Evolutionary conservation across 1,140 invertebrate genomes (phyloP).

Genomic region (Streblospio benedicti): DNA sequence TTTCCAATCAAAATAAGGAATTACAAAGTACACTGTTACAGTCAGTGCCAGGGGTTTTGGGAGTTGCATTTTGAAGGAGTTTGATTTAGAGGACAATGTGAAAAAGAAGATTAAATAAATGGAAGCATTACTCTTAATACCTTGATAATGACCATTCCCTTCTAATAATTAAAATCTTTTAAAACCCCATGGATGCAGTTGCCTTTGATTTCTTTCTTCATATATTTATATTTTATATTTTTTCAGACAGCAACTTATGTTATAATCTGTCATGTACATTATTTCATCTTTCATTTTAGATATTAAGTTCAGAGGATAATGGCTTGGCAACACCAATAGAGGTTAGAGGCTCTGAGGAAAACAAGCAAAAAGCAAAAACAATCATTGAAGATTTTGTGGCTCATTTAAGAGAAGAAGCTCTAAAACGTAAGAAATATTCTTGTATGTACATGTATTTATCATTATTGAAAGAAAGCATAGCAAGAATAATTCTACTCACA

Average conservation of each 20-base stretch:
- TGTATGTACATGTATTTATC: background rate
- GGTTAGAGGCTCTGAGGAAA: constrained; percentile 51
- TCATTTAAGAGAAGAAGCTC: too few species aligned
- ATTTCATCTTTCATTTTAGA: constrained; percentile 9
- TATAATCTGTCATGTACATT: background rate
- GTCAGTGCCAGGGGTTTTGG: too few species aligned
- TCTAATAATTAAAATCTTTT: background rate
- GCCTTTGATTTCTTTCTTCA: too few species aligned
- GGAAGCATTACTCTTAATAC: background rate
- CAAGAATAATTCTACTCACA: too few species aligned
- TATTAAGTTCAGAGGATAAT: constrained; percentile 13
- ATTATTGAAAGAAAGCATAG: too few species aligned
- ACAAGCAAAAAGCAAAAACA: constrained; percentile 50
- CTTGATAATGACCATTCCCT: background rate
- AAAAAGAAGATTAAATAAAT: too few species aligned
- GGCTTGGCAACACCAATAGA: constrained; percentile 18
- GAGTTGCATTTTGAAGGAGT: too few species aligned
- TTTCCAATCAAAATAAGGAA: too few species aligned
- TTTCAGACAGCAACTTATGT: background rate
- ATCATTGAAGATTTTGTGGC: constrained; percentile 50
- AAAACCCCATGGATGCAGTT: background rate
- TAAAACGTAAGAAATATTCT: too few species aligned
- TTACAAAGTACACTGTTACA: too few species aligned
- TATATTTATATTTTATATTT: constrained; percentile 35
- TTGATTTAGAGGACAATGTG: too few species aligned